Evolutionary conservation across 2,888 invertebrate species (phyloP).

Genomic region (Drosophila neotestacea): DNA sequence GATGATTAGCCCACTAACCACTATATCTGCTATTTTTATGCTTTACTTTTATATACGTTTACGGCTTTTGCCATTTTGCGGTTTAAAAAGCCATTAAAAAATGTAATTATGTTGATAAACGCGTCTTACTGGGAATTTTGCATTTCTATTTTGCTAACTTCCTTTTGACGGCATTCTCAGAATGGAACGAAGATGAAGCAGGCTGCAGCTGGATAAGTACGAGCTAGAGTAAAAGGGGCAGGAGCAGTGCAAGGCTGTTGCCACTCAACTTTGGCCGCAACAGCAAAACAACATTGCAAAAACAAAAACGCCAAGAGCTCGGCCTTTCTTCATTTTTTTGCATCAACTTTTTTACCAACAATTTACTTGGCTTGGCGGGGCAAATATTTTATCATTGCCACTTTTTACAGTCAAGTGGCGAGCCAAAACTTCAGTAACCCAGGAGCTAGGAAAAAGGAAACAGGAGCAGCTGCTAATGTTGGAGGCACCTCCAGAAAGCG

Average conservation of each 20-base stretch:
- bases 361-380: conserved; percentile 64
- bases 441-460: conserved; percentile 7
- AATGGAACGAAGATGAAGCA: background rate
- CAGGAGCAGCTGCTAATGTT: conserved; percentile 20
- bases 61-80: conserved; percentile 75
- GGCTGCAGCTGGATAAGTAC: conserved; percentile 2
- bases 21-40: conserved; percentile 36
- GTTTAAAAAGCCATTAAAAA: conserved; percentile 84
- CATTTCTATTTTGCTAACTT: conserved; percentile 62
- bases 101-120: conserved; percentile 84
- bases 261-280: conserved; percentile 69
- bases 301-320: conserved; percentile 34
- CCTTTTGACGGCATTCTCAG: conserved; percentile 45
- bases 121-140: conserved; percentile 75
- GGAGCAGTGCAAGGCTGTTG: conserved; percentile 36
- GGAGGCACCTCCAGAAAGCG: background rate
- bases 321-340: conserved; percentile 52
- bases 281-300: conserved; percentile 54
- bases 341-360: conserved; percentile 69
- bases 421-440: conserved; percentile 26
- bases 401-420: conserved; percentile 73
- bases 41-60: conserved; percentile 58
- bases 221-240: background rate
- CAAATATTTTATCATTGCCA: conserved; percentile 78
- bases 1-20: conserved; percentile 18